phyloP scores from a whole-genome alignment of 2,888 invertebrate species.

The Heliconius erato region DNA sequence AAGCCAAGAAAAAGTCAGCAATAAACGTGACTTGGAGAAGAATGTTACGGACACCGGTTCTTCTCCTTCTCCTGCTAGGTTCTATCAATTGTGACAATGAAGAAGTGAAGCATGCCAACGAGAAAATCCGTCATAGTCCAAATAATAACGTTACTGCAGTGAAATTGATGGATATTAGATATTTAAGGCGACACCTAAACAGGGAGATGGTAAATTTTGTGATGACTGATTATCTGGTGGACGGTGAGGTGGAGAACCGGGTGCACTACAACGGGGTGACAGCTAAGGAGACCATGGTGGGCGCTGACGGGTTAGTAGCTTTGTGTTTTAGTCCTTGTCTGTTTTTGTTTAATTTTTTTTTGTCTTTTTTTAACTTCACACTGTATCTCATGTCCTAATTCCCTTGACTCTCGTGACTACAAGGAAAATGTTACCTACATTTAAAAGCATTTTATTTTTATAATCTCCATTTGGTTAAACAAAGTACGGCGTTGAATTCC shows the following conservation, averaged over 20 bases:
- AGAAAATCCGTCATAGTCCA: not conserved
- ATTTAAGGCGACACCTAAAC: slow-evolving; percentile 75
- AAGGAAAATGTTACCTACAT: too few species aligned
- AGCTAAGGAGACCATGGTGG: slow-evolving; percentile 89
- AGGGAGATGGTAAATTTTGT: slow-evolving; percentile 86
- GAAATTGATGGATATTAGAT: slow-evolving; percentile 73
- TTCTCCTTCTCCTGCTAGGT: slow-evolving; percentile 74
- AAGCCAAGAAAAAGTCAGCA: slow-evolving; percentile 77
- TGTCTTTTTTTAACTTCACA: too few species aligned
- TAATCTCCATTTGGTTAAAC: too few species aligned
- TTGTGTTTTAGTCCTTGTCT: not conserved
- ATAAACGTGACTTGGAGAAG: slow-evolving; percentile 71
- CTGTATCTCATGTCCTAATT: too few species aligned
- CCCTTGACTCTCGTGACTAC: too few species aligned
- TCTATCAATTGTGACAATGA: slow-evolving; percentile 74
- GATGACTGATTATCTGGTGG: slow-evolving; percentile 87
- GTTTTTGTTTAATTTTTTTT: too few species aligned
- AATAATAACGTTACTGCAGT: not conserved
- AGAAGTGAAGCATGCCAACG: slow-evolving; percentile 57
- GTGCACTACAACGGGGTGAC: slow-evolving; percentile 87
- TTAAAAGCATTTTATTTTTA: too few species aligned
- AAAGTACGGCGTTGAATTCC: too few species aligned
- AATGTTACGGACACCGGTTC: slow-evolving; percentile 72
- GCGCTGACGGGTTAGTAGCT: slow-evolving; percentile 81
- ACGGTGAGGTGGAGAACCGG: slow-evolving; percentile 89